Conservation (phyloP, 2,888 invertebrate species). For the Lamellibrachia satsuma region DNA sequence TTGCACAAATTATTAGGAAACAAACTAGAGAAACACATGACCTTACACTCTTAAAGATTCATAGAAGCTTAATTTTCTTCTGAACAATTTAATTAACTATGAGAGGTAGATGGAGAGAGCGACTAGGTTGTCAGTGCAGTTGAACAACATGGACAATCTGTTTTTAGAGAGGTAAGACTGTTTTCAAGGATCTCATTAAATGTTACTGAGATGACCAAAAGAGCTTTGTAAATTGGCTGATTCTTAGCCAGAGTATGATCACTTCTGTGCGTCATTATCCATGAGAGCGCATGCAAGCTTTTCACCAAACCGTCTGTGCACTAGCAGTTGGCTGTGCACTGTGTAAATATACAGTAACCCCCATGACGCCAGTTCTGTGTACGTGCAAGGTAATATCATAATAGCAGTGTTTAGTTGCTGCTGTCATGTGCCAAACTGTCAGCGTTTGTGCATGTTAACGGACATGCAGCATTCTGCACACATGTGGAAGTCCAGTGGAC, state of each 20-base stretch:
- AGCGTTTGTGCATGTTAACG: neutral
- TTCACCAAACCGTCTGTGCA: neutral
- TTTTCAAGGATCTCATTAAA: neutral
- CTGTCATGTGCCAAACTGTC: neutral
- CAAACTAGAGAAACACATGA: neutral
- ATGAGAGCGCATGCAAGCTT: neutral
- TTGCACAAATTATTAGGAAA: no score
- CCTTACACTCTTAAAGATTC: neutral
- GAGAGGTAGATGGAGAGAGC: neutral
- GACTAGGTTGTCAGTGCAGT: neutral
- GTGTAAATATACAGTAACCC: neutral
- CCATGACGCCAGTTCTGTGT: neutral
- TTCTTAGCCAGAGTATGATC: neutral
- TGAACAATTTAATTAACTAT: neutral
- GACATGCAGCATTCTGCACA: neutral
- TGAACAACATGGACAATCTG: neutral
- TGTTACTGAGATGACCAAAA: neutral
- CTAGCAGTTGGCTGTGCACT: neutral
- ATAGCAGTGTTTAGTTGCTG: neutral
- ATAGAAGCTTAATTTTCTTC: neutral
- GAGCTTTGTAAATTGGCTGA: constrained; percentile 1
- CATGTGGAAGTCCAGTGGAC: neutral
- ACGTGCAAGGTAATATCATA: neutral
- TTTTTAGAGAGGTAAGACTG: neutral
- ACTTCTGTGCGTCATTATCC: neutral